These are phyloP conservation scores for Erynnis tages DNA, from an alignment of 2,888 invertebrate species.

Conservation along the genomic window DNA sequence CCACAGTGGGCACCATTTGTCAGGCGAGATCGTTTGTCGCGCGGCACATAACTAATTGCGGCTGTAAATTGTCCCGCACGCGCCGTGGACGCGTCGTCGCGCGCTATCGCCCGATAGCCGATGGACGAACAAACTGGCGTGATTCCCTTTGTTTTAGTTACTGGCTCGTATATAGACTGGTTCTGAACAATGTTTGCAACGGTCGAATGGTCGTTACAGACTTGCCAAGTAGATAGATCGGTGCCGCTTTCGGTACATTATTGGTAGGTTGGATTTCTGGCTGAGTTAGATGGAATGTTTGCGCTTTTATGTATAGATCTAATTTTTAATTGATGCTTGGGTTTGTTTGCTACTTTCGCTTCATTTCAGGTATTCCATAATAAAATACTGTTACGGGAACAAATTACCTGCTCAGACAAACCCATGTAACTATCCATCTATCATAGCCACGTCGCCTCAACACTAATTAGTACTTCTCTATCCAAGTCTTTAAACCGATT, in stretches of 20 bases:
- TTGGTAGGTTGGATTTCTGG: background rate
- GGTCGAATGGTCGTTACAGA: conserved; percentile 13
- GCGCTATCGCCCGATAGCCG: conserved; percentile 27
- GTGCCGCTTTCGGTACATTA: background rate
- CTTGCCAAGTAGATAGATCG: conserved; percentile 12
- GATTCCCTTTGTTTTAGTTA: conserved; percentile 25
- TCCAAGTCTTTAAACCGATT: no score
- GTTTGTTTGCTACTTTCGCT: no score
- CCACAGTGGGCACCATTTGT: conserved; percentile 54
- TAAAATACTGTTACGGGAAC: no score
- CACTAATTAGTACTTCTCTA: no score
- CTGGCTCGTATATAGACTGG: conserved; percentile 19
- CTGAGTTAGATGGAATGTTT: background rate
- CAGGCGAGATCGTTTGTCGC: conserved; percentile 67
- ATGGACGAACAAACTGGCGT: conserved; percentile 22
- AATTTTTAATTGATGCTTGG: background rate
- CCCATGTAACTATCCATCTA: no score
- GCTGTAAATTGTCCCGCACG: conserved; percentile 66
- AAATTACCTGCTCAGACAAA: no score
- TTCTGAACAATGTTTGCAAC: conserved; percentile 16
- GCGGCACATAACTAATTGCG: conserved; percentile 73
- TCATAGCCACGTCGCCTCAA: no score
- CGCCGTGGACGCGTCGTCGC: conserved; percentile 38
- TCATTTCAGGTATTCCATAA: no score
- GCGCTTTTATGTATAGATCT: no score